These are phyloP conservation scores for Drosophila quinaria DNA, from an alignment of 2,888 invertebrate species.

Conservation along the genomic window DNA sequence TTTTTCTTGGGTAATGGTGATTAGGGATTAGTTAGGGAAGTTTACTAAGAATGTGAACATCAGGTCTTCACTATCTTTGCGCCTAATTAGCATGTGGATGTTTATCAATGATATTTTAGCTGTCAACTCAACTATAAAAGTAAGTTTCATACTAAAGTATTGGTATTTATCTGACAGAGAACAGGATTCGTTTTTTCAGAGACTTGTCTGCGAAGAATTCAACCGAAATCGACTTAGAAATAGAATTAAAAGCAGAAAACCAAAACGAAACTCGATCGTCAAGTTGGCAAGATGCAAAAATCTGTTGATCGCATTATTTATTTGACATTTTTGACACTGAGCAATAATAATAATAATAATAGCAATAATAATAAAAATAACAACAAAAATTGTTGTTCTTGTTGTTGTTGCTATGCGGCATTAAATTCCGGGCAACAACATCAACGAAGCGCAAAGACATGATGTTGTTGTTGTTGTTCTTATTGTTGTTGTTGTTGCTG, in stretches of 20 bases:
- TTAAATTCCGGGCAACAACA: constrained; percentile 41
- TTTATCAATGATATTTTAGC: constrained; percentile 30
- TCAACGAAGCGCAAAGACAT: constrained; percentile 23
- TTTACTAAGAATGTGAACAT: background rate
- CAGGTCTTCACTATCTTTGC: background rate
- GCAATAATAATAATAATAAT: constrained; percentile 26
- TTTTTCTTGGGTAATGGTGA: too few species aligned
- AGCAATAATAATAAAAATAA: constrained; percentile 39
- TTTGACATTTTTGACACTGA: constrained; percentile 57
- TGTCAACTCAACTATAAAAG: constrained; percentile 17
- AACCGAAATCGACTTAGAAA: constrained; percentile 1
- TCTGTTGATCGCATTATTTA: constrained; percentile 56
- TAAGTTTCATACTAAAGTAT: constrained; percentile 1
- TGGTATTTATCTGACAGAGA: constrained; percentile 19
- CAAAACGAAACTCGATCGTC: constrained; percentile 18
- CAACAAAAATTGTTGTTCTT: constrained; percentile 27
- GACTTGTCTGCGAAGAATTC: constrained; percentile 13
- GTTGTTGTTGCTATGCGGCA: constrained; percentile 37
- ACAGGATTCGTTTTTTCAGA: constrained; percentile 22
- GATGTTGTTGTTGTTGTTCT: too few species aligned
- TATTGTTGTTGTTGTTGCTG: constrained; percentile 28
- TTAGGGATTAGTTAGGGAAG: too few species aligned
- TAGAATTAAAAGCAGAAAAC: constrained; percentile 7
- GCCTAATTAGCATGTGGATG: constrained; percentile 2
- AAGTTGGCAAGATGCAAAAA: constrained; percentile 45